These are phyloP conservation scores for Lota lota DNA, from an alignment of 2,113 vertebrate genomes.

Conservation along the genomic window DNA sequence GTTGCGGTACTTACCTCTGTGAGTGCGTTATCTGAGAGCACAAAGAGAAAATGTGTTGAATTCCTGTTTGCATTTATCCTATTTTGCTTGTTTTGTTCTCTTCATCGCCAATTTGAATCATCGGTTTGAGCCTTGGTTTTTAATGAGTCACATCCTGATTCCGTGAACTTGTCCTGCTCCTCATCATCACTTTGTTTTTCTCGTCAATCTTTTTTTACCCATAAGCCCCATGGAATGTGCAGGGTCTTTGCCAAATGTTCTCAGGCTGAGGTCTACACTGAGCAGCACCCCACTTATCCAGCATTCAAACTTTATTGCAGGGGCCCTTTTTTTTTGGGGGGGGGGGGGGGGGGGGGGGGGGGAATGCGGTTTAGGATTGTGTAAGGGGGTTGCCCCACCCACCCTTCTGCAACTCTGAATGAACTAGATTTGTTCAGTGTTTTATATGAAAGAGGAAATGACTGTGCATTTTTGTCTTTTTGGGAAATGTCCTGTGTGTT, in stretches of 20 bases:
- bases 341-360: not conserved
- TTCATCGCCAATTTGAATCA: constrained; percentile 30
- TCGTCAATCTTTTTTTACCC: constrained; percentile 2
- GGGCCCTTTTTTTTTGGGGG: constrained; percentile 7
- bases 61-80: constrained; percentile 30
- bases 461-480: not conserved
- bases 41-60: not conserved
- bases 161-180: constrained; percentile 50
- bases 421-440: not conserved
- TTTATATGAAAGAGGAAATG: not conserved
- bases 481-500: not conserved
- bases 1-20: constrained; percentile 49
- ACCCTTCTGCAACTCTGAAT: not conserved
- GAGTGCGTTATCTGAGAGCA: constrained; percentile 17
- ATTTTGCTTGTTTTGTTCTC: constrained; percentile 21
- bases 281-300: not conserved
- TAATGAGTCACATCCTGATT: constrained; percentile 21
- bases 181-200: constrained; percentile 32
- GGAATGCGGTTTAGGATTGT: no score
- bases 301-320: constrained; percentile 11
- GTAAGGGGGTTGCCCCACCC: no score
- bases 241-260: constrained; percentile 1
- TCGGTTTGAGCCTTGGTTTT: constrained; percentile 33
- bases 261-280: not conserved
- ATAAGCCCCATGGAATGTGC: constrained; percentile 21